Conservation (phyloP, 2,888 invertebrate genomes). For the Leucophenga montana region DNA sequence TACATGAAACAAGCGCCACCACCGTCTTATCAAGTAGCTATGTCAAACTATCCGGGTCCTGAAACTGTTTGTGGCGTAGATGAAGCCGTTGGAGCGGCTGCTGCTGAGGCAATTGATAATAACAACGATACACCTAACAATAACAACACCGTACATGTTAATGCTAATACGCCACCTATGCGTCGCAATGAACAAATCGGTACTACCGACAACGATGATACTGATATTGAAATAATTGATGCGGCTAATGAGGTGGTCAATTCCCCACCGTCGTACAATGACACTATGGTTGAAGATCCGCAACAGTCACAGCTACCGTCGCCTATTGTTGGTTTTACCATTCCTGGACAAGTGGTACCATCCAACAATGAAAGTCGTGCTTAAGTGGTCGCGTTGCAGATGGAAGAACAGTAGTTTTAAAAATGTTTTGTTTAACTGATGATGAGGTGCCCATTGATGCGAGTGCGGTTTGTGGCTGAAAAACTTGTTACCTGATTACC, state of each 20-base stretch:
- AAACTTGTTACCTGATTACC: slow-evolving; percentile 10
- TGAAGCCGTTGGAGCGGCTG: slow-evolving; percentile 41
- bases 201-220: slow-evolving; percentile 38
- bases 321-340: slow-evolving; percentile 26
- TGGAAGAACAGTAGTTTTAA: neutral
- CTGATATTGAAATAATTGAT: slow-evolving; percentile 56
- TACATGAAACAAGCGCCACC: slow-evolving; percentile 81
- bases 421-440: neutral
- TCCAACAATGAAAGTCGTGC: slow-evolving; percentile 63
- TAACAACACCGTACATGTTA: slow-evolving; percentile 68
- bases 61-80: slow-evolving; percentile 42
- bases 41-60: slow-evolving; percentile 67
- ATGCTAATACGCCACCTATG: slow-evolving; percentile 68
- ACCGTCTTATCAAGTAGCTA: slow-evolving; percentile 81
- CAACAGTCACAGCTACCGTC: slow-evolving; percentile 38
- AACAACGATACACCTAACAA: slow-evolving; percentile 70
- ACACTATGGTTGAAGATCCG: slow-evolving; percentile 43
- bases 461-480: neutral
- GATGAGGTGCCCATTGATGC: neutral
- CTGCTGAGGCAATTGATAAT: slow-evolving; percentile 55
- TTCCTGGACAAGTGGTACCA: slow-evolving; percentile 52
- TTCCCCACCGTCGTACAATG: slow-evolving; percentile 61
- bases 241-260: slow-evolving; percentile 47
- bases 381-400: slow-evolving; percentile 50
- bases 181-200: slow-evolving; percentile 57